Percentiles rank a stretch among this genome's conserved stretches.
Conservation (phyloP, 2,888 invertebrate genomes). For the Latrodectus hesperus region DNA sequence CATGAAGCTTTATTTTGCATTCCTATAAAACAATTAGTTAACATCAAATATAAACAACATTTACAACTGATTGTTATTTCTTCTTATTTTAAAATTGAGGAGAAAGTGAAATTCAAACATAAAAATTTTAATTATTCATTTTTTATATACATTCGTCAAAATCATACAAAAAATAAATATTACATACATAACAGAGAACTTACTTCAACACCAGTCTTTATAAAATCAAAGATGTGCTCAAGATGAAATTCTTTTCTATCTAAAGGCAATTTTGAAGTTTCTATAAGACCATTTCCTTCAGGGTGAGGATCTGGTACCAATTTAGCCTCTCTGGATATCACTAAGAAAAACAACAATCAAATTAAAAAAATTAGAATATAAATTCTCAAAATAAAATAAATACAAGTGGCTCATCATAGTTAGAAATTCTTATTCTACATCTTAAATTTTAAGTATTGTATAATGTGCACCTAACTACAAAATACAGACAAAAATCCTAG, state of each 20-base stretch:
- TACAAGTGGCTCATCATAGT: not conserved
- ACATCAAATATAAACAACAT: no score
- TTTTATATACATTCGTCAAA: no score
- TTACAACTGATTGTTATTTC: no score
- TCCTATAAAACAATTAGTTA: no score
- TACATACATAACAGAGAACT: not conserved
- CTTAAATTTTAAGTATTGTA: not conserved
- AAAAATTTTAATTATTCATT: no score
- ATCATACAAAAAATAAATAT: no score
- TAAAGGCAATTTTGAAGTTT: conserved; percentile 76
- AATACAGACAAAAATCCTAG: not conserved
- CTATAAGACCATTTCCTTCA: conserved; percentile 72
- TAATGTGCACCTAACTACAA: not conserved
- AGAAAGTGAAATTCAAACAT: no score
- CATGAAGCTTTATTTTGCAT: no score
- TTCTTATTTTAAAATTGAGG: no score
- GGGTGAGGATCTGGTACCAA: conserved; percentile 79
- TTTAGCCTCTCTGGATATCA: conserved; percentile 84
- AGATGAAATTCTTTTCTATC: conserved; percentile 84
- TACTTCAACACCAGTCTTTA: conserved; percentile 91
- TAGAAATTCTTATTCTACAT: not conserved
- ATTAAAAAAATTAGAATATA: not conserved
- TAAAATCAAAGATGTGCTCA: conserved; percentile 88
- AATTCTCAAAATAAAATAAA: not conserved
- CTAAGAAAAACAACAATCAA: conserved; percentile 74